Evolutionary conservation across 2,888 invertebrate species (phyloP).

Genomic region (Gibbula magus): DNA sequence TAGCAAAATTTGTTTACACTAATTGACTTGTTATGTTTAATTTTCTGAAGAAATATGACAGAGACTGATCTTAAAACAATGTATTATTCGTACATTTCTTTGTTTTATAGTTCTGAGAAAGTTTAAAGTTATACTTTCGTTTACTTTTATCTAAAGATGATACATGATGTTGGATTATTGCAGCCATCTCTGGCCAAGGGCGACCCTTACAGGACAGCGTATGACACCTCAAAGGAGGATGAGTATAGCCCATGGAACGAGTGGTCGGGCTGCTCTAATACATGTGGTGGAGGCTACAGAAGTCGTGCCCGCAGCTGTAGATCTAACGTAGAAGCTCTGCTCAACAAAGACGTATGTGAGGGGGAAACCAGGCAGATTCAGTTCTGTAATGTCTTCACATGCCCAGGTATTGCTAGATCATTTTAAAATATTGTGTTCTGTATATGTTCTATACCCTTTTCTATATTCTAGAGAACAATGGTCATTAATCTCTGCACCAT

Average conservation of each 20-base stretch:
- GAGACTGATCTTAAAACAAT: too few species aligned
- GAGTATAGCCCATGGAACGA: conserved; percentile 30
- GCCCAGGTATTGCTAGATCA: conserved; percentile 34
- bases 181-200: not conserved
- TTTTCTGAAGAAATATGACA: too few species aligned
- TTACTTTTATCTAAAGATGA: too few species aligned
- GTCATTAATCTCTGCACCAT: too few species aligned
- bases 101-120: too few species aligned
- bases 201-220: not conserved
- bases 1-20: too few species aligned
- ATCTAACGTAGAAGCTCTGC: not conserved
- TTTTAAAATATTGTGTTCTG: too few species aligned
- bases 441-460: too few species aligned
- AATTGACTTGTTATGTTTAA: too few species aligned
- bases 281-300: conserved; percentile 17
- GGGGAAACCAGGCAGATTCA: conserved; percentile 48
- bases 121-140: too few species aligned
- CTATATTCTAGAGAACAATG: too few species aligned
- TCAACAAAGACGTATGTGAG: conserved; percentile 25
- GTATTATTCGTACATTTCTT: too few species aligned
- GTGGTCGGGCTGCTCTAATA: not conserved
- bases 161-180: not conserved
- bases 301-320: not conserved
- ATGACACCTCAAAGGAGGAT: conserved; percentile 25
- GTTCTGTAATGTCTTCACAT: conserved; percentile 44